Evolutionary conservation across 1,140 invertebrate genomes (phyloP).

Genomic region (Drosophila sp.): DNA sequence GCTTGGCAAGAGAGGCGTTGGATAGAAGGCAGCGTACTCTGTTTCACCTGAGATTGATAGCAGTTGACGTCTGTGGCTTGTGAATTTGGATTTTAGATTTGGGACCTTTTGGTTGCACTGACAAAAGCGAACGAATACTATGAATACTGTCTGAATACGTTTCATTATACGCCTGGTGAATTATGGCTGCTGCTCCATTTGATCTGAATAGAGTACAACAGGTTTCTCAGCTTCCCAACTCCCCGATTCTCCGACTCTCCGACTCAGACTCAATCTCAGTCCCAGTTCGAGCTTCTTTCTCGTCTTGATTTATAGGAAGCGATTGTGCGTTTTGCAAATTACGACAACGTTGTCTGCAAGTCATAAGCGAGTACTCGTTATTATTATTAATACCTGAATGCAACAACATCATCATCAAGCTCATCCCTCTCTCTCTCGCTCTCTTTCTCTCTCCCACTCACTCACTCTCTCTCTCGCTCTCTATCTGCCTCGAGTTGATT

Average conservation of each 20-base stretch:
- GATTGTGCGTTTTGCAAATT: constrained; percentile 81
- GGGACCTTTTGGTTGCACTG: constrained; percentile 36
- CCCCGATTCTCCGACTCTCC: too few relatives aligned
- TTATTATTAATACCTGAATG: constrained; percentile 65
- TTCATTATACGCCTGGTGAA: constrained; percentile 71
- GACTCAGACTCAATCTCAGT: not conserved
- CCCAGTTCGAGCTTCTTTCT: not conserved
- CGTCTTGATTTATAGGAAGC: constrained; percentile 74
- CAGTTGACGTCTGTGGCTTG: constrained; percentile 68
- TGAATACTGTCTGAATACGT: constrained; percentile 24
- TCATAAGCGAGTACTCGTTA: constrained; percentile 38
- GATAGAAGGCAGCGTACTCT: constrained; percentile 48
- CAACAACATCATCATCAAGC: constrained; percentile 49
- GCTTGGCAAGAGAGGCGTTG: constrained; percentile 9
- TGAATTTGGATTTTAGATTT: constrained; percentile 36
- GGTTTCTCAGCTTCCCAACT: too few relatives aligned
- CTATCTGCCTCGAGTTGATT: constrained; percentile 65
- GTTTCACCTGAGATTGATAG: constrained; percentile 78
- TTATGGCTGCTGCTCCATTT: constrained; percentile 57
- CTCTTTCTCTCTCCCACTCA: not conserved
- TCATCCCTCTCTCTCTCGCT: constrained; percentile 3
- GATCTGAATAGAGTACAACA: constrained; percentile 69
- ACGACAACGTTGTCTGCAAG: constrained; percentile 69
- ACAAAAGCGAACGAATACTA: constrained; percentile 33
- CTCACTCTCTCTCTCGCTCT: constrained; percentile 1